Conservation (phyloP, 2,797 vertebrate species). For the Sarcophilus harrisii region DNA sequence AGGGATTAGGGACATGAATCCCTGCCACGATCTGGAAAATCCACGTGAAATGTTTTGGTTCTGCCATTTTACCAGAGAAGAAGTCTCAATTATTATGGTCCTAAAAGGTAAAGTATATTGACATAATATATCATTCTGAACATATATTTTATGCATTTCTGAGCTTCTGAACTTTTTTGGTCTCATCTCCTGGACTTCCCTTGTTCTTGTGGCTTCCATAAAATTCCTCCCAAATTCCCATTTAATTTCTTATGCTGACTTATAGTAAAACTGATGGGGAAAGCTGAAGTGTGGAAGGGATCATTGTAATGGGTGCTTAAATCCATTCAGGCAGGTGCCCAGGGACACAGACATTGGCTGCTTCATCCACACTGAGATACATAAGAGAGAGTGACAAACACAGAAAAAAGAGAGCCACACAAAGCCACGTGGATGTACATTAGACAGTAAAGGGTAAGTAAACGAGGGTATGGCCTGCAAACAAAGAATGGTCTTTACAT, state of each 20-base stretch:
- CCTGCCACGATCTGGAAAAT: background rate
- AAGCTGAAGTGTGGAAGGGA: background rate
- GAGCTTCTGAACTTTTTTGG: background rate
- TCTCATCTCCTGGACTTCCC: background rate
- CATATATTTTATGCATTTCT: background rate
- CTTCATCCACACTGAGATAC: background rate
- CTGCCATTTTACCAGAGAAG: background rate
- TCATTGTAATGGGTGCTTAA: background rate
- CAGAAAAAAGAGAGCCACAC: background rate
- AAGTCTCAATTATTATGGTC: background rate
- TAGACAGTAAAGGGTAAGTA: background rate
- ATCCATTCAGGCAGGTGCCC: background rate
- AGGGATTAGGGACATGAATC: accelerated
- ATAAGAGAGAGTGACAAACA: background rate
- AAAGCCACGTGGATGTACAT: background rate
- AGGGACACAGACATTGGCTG: background rate
- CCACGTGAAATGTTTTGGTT: background rate
- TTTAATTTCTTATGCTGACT: background rate
- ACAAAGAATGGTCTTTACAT: background rate
- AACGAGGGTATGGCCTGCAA: background rate
- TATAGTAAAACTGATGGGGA: background rate
- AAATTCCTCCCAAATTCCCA: background rate
- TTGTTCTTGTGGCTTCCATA: background rate
- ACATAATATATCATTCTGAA: background rate
- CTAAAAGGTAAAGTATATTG: background rate